Conservation (phyloP, 2,113 vertebrate genomes). For the Clarias macrocephalus region DNA sequence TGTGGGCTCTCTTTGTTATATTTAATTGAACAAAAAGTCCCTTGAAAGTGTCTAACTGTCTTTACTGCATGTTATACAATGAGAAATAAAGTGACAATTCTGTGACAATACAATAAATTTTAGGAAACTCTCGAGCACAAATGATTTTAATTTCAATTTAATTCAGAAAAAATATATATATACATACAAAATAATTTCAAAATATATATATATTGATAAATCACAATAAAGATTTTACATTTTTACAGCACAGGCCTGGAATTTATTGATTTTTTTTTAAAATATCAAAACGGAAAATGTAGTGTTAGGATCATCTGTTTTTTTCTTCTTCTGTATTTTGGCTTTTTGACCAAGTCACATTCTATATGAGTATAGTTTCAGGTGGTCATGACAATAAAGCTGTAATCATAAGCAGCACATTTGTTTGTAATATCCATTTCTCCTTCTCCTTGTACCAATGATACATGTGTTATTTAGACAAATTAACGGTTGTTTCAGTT, state of each 20-base stretch:
- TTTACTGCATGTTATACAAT: not conserved
- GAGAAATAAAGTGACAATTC: not conserved
- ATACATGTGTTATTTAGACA: not conserved
- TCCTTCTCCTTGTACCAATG: not conserved
- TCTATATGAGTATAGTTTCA: not conserved
- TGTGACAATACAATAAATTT: not conserved
- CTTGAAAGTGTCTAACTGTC: not conserved
- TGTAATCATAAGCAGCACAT: not conserved
- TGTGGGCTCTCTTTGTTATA: not conserved
- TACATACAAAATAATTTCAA: slow-evolving; percentile 17
- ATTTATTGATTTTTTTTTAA: no score
- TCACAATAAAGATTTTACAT: not conserved
- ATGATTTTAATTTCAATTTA: slow-evolving; percentile 2
- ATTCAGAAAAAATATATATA: not conserved
- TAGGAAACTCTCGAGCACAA: not conserved
- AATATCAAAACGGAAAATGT: not conserved
- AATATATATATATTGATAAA: not conserved
- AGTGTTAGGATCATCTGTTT: not conserved
- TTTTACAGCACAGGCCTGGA: not conserved
- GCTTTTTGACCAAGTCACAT: not conserved
- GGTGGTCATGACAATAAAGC: not conserved
- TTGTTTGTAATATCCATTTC: not conserved
- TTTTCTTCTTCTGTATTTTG: not conserved
- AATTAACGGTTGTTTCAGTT: not conserved
- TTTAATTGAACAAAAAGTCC: not conserved